Base-by-base conservation (phyloP, 92 coral and sea anemone genomes). In the Umimayanthus kanabou region DNA sequence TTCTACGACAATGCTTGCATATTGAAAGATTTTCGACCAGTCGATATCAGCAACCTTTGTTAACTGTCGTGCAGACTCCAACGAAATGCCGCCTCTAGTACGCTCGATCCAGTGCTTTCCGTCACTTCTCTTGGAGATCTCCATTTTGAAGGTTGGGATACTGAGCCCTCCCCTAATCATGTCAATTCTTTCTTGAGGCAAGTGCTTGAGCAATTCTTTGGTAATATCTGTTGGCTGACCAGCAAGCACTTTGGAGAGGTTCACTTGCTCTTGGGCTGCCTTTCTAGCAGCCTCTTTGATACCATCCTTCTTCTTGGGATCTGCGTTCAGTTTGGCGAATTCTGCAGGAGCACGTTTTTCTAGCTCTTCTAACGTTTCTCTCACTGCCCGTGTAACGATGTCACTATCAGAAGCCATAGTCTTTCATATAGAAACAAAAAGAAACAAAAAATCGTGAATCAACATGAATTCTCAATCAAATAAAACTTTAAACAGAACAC, bases 1-100 rank as follows among this genome's bases (percentile, higher is more conserved):
- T 83, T 93, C 95, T 2, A 93, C 95, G 7, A 88, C 4, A 25
- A 93, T 88, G 79, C 95, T 93, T 45, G 95, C 95, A 16, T 93
- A 28, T 77, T 93, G 95, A 11, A 29, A 45, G 70, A 93, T 5
- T 11, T 40, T 90, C 55, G 79, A 33, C 93, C 92, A 89, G 22
- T 91, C 88, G 70, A 89, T 72, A 42, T 91, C 92, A 61, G 58
- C 84, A 26, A n/a, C 15, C 29, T 86, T 77, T 29, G 67, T 37
- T 13, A 93, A 77, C 73, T 84, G 84, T 57, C 67, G 85, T 15
- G 87, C 39, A 6, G 95, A 81, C 57, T 73, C 83, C 80, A 91
- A 83, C 45, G 79, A 72, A 26, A 85, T 42, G 11, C 88, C 94
- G 33, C 43, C 85, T 61, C 90, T 80, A 55, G 92, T 93, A 28